Percentiles rank a stretch among this genome's conserved stretches.
phyloP scores from a whole-genome alignment of 2,113 vertebrate genomes.

The Platichthys stellatus region DNA sequence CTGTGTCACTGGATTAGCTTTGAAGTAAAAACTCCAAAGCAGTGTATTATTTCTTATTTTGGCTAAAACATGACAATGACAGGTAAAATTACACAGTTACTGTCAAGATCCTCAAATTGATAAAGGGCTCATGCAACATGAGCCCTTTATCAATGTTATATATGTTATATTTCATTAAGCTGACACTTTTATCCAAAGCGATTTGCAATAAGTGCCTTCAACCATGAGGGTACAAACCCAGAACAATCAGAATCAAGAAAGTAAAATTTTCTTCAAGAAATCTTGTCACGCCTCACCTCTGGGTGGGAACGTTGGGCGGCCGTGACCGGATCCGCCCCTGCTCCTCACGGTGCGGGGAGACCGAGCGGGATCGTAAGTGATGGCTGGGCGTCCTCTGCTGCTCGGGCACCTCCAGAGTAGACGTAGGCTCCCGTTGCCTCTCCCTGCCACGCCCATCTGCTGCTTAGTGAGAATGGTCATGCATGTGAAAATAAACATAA shows the following conservation, averaged over 20 bases:
- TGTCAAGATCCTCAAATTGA: no score
- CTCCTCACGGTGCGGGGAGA: slow-evolving; percentile 94
- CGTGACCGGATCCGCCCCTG: slow-evolving; percentile 92
- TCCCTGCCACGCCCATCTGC: slow-evolving; percentile 74
- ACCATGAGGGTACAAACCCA: no score
- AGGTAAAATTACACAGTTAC: no score
- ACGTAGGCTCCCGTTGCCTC: slow-evolving; percentile 78
- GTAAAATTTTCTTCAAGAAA: no score
- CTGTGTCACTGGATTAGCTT: not conserved
- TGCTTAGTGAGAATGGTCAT: slow-evolving; percentile 29
- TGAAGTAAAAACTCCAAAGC: not conserved
- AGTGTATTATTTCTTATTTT: not conserved
- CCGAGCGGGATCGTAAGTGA: slow-evolving; percentile 95
- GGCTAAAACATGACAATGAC: no score
- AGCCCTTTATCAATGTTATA: no score
- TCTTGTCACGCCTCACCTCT: slow-evolving; percentile 85
- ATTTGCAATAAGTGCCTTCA: no score
- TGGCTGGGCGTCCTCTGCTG: slow-evolving; percentile 85
- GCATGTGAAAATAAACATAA: not conserved
- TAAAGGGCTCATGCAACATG: no score
- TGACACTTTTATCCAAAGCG: no score
- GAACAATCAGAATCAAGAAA: no score
- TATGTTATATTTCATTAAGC: no score
- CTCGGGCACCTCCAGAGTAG: slow-evolving; percentile 94
- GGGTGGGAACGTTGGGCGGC: slow-evolving; percentile 93